These are phyloP conservation scores for Hydrolagus colliei DNA, from an alignment of 2,797 vertebrate species.

Conservation along the genomic window DNA sequence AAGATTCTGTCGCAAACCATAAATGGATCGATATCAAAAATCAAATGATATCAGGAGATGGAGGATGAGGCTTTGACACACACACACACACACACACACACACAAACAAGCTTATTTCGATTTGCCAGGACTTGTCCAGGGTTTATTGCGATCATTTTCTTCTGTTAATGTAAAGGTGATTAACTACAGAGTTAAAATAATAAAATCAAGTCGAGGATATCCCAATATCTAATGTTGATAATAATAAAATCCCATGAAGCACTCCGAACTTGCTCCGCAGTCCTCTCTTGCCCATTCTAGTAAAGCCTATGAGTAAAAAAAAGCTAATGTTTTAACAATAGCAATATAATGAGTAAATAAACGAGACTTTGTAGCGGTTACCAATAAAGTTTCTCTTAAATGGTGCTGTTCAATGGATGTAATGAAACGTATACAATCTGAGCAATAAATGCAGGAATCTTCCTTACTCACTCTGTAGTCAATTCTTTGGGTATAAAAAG, in stretches of 20 bases:
- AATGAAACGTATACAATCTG: background rate
- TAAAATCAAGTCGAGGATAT: background rate
- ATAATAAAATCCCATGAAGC: constrained; percentile 19
- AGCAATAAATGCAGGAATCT: background rate
- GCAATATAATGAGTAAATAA: constrained; percentile 17
- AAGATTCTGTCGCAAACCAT: background rate
- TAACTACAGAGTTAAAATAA: background rate
- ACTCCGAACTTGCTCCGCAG: constrained; percentile 15
- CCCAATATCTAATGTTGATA: constrained; percentile 17
- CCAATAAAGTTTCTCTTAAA: background rate
- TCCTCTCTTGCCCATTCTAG: background rate
- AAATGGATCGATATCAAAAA: constrained; percentile 5
- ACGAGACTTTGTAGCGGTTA: background rate
- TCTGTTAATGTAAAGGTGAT: constrained; percentile 12
- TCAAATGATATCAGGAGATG: background rate
- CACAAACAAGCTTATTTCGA: background rate
- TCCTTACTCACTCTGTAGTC: background rate
- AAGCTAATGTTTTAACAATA: constrained; percentile 6
- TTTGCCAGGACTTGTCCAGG: background rate
- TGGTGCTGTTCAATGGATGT: background rate
- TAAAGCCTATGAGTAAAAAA: constrained; percentile 5
- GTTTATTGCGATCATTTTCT: constrained; percentile 10
- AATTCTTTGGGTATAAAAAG: background rate
- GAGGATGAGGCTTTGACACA: background rate
- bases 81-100: background rate